phyloP scores from a whole-genome alignment of 2,113 vertebrate species.

The Turnix velox region DNA sequence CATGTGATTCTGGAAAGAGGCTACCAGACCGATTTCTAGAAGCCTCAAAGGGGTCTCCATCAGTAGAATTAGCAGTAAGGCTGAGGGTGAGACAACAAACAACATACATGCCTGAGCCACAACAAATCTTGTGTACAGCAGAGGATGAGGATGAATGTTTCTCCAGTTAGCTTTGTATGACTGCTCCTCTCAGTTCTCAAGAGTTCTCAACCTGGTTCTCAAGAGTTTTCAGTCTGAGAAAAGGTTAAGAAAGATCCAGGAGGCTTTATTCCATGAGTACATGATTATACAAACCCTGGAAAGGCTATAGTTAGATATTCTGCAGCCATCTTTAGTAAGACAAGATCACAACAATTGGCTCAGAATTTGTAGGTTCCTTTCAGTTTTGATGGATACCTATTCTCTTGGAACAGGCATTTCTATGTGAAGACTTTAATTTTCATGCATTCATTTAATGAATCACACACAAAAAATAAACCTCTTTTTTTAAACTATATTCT shows the following conservation, averaged over 20 bases:
- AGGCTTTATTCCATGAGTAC: background rate
- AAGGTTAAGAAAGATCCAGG: background rate
- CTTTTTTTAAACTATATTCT: background rate
- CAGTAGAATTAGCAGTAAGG: background rate
- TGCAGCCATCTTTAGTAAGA: background rate
- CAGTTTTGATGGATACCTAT: background rate
- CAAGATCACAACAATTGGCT: background rate
- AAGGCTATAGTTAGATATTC: background rate
- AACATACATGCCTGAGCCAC: background rate
- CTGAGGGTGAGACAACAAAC: background rate
- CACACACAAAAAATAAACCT: fast-evolving
- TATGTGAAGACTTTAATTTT: background rate
- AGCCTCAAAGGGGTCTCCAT: background rate
- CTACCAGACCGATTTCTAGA: background rate
- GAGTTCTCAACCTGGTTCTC: background rate
- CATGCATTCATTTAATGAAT: background rate
- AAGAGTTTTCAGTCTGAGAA: background rate
- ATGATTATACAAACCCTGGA: background rate
- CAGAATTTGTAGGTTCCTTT: background rate
- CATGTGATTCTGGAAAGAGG: background rate
- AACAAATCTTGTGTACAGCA: background rate
- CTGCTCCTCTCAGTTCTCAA: background rate
- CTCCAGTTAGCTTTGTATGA: background rate
- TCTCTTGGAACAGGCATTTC: background rate
- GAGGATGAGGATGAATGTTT: background rate